phyloP scores from a whole-genome alignment of 2,888 invertebrate genomes.

The Synanthedon myopaeformis region DNA sequence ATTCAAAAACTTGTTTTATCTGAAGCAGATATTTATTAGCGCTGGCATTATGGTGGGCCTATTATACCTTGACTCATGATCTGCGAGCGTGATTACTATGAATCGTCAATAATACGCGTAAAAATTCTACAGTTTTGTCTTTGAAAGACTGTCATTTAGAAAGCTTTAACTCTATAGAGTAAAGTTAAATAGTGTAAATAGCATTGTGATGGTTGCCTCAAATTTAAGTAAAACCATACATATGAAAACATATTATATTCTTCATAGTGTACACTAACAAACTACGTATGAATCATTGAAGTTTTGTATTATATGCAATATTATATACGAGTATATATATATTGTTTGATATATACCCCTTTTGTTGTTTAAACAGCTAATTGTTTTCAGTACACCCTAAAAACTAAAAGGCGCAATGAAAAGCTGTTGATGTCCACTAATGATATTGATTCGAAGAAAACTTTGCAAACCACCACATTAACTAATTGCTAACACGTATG shows the following conservation, averaged over 20 bases:
- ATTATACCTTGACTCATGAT: conserved; percentile 30
- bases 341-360: no score
- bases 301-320: no score
- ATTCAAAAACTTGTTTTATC: conserved; percentile 36
- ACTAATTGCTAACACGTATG: neutral
- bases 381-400: neutral
- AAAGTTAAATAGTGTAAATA: no score
- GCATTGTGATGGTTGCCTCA: no score
- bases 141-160: conserved; percentile 13
- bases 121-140: conserved; percentile 12
- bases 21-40: conserved; percentile 24
- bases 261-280: neutral
- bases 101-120: conserved; percentile 15
- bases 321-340: neutral
- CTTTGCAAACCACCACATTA: neutral
- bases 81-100: conserved; percentile 21
- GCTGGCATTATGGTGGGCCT: conserved; percentile 8
- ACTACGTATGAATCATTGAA: neutral
- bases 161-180: conserved; percentile 6
- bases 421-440: neutral
- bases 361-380: neutral
- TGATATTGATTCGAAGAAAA: neutral
- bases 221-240: no score
- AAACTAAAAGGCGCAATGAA: neutral
- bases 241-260: no score